These are phyloP conservation scores for Scolopax rusticola DNA, from an alignment of 2,797 vertebrate species.

Conservation along the genomic window DNA sequence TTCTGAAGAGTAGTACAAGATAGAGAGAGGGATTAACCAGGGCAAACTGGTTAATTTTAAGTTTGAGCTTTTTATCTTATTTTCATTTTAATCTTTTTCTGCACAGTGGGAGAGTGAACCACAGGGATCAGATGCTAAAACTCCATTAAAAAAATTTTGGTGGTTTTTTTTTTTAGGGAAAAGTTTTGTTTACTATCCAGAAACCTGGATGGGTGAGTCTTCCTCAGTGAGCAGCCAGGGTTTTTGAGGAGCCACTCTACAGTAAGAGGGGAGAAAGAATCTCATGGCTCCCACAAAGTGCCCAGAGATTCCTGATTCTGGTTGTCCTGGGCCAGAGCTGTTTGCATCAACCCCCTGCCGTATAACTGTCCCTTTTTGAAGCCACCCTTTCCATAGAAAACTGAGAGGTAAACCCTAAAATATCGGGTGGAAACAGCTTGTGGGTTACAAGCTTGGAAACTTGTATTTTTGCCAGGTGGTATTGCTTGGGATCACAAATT, in stretches of 20 bases:
- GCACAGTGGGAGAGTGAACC: fast-evolving
- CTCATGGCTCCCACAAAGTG: background rate
- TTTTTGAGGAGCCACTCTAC: background rate
- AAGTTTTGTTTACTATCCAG: background rate
- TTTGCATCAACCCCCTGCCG: background rate
- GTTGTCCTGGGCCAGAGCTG: background rate
- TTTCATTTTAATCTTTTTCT: no score
- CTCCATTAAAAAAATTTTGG: background rate
- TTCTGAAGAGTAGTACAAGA: background rate
- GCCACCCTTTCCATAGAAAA: background rate
- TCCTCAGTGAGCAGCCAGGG: background rate
- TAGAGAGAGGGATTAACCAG: background rate
- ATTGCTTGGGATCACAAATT: background rate
- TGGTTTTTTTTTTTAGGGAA: background rate
- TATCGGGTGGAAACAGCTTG: background rate
- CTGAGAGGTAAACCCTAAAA: background rate
- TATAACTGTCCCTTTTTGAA: background rate
- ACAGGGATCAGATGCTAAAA: background rate
- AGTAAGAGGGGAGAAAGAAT: background rate
- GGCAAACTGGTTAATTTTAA: no score
- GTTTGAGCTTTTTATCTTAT: no score
- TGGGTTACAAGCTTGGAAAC: background rate
- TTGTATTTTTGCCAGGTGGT: background rate
- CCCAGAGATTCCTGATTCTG: background rate
- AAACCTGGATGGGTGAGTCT: background rate